Conservation (phyloP, 1,140 invertebrate genomes). For the Lepidurus packardi region DNA sequence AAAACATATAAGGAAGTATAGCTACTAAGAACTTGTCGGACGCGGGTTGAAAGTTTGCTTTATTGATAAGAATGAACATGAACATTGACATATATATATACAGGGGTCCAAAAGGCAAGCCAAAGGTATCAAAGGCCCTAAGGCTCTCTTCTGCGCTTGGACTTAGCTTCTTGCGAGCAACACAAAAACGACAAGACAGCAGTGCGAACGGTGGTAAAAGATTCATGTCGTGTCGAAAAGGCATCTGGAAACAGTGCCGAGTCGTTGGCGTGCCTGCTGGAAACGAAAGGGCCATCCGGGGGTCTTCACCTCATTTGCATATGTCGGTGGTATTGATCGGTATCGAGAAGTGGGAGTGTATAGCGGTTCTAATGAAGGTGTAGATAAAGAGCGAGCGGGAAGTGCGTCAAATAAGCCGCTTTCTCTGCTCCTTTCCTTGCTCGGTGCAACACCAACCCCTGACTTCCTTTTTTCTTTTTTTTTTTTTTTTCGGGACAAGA, state of each 20-base stretch:
- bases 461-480: neutral
- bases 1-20: neutral
- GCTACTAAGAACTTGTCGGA: neutral
- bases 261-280: conserved; percentile 20
- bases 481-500: too few species aligned
- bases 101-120: neutral
- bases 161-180: neutral
- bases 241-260: conserved; percentile 18
- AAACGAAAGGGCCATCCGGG: conserved; percentile 20
- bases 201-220: conserved; percentile 18
- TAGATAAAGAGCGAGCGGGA: conserved; percentile 16
- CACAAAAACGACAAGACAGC: conserved; percentile 3
- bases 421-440: neutral
- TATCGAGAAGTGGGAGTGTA: conserved; percentile 21
- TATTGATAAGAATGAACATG: conserved; percentile 19
- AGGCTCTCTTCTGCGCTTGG: neutral
- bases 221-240: conserved; percentile 21
- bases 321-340: conserved; percentile 21
- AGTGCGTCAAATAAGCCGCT: conserved; percentile 21
- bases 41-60: conserved; percentile 8
- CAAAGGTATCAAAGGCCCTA: neutral
- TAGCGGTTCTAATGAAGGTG: conserved; percentile 21
- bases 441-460: neutral
- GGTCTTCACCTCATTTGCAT: conserved; percentile 18
- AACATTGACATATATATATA: neutral